These are phyloP conservation scores for Drosophila barbarae DNA, from an alignment of 2,888 invertebrate genomes.

Conservation along the genomic window DNA sequence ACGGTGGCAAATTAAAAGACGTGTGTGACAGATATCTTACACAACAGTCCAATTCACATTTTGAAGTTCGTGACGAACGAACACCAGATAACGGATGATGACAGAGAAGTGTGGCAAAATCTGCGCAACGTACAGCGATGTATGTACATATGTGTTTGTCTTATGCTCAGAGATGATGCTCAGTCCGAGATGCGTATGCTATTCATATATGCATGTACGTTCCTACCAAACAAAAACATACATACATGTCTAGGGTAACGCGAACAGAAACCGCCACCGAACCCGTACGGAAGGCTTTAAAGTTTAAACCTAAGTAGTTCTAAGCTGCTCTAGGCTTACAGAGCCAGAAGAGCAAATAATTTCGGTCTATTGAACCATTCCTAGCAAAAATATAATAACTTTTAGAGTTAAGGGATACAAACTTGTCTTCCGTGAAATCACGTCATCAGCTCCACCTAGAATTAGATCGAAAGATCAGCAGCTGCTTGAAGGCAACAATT, in stretches of 20 bases:
- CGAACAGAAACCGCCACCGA: slow-evolving; percentile 1
- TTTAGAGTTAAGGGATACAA: not conserved
- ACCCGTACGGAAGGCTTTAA: slow-evolving; percentile 5
- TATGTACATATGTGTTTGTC: not conserved
- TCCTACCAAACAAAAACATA: not conserved
- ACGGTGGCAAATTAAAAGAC: slow-evolving; percentile 44
- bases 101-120: slow-evolving; percentile 48
- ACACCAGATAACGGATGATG: slow-evolving; percentile 48
- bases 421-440: not conserved
- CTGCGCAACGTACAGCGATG: not conserved
- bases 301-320: not conserved
- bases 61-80: slow-evolving; percentile 51
- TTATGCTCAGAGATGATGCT: slow-evolving; percentile 11
- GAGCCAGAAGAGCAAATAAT: not conserved
- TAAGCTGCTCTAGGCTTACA: not conserved
- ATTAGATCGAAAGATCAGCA: not conserved
- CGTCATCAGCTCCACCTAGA: not conserved
- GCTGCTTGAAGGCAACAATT: slow-evolving; percentile 35
- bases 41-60: slow-evolving; percentile 54
- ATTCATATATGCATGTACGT: not conserved
- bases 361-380: not conserved
- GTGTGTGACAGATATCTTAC: slow-evolving; percentile 52
- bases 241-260: slow-evolving; percentile 2
- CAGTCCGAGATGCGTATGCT: not conserved
- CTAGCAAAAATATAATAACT: not conserved